These are phyloP conservation scores for Nesogale talazaci DNA, from an alignment of 2,113 vertebrate genomes.

Conservation along the genomic window DNA sequence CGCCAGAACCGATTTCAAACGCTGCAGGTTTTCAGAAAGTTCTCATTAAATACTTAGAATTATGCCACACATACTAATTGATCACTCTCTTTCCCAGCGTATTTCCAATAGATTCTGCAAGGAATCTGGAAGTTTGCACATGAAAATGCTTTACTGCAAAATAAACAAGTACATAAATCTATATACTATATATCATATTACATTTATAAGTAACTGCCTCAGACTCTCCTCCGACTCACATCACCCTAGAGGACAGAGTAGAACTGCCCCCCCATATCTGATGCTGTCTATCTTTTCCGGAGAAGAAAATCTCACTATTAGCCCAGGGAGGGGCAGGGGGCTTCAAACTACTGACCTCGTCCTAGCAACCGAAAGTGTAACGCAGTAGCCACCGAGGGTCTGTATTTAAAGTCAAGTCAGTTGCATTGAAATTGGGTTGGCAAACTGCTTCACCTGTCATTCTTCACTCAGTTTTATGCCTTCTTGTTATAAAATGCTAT, in stretches of 20 bases:
- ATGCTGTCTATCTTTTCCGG: too few species aligned
- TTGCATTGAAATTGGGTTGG: not conserved
- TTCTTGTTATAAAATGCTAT: rapidly evolving
- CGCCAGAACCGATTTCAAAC: too few species aligned
- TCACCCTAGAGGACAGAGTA: too few species aligned
- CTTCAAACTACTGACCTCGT: too few species aligned
- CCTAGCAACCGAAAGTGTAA: too few species aligned
- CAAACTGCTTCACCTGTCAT: not conserved
- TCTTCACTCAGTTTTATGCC: not conserved
- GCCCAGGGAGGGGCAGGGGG: too few species aligned
- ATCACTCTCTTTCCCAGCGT: not conserved
- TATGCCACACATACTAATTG: not conserved
- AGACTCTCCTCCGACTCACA: too few species aligned
- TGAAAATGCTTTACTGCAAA: not conserved
- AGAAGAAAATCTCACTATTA: too few species aligned
- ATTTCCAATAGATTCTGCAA: not conserved
- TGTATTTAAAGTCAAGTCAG: not conserved
- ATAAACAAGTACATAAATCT: not conserved
- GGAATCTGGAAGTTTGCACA: not conserved
- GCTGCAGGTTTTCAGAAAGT: not conserved
- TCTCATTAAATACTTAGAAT: not conserved
- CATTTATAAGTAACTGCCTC: too few species aligned
- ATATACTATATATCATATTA: not conserved
- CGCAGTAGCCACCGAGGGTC: too few species aligned
- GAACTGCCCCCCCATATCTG: too few species aligned